phyloP scores from a whole-genome alignment of 30 jellyfish, hydroid and myxozoan species.

The Clytia hemisphaerica region DNA sequence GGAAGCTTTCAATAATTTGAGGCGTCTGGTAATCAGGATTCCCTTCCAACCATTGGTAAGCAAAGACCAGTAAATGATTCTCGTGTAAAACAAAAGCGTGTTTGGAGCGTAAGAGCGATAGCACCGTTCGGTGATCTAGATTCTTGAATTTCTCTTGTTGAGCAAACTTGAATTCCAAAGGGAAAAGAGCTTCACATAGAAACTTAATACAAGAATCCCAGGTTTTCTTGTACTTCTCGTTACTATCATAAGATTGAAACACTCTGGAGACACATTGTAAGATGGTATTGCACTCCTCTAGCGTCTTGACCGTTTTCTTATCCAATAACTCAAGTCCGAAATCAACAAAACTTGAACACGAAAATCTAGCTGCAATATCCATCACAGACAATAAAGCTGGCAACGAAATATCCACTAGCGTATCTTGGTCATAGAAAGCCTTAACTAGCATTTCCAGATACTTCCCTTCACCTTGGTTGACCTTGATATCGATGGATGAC shows the following conservation, averaged over 20 bases:
- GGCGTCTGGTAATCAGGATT: conserved; percentile 12
- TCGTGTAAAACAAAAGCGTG: conserved; percentile 6
- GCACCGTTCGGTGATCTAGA: neutral
- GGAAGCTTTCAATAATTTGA: conserved; percentile 8
- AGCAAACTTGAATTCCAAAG: conserved; percentile 14
- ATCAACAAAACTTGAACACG: conserved; percentile 6
- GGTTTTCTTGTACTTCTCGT: neutral
- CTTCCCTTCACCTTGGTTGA: conserved; percentile 22
- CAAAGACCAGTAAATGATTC: conserved; percentile 6
- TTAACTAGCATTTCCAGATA: conserved; percentile 12
- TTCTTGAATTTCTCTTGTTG: conserved; percentile 5
- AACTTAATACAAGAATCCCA: conserved; percentile 6
- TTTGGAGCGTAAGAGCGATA: neutral
- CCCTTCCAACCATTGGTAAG: conserved; percentile 10
- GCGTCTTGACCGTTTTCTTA: neutral
- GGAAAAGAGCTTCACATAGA: conserved; percentile 13
- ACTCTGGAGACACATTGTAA: conserved; percentile 8
- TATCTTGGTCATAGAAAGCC: conserved; percentile 11
- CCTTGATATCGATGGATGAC: neutral
- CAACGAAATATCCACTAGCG: conserved; percentile 3
- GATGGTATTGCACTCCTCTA: conserved; percentile 21
- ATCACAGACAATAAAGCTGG: conserved; percentile 14
- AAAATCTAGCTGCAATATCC: conserved; percentile 26
- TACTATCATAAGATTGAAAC: conserved; percentile 4
- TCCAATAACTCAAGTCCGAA: conserved; percentile 12